Conservation (phyloP, 2,797 vertebrate species). For the Enteromius paludinosus region DNA sequence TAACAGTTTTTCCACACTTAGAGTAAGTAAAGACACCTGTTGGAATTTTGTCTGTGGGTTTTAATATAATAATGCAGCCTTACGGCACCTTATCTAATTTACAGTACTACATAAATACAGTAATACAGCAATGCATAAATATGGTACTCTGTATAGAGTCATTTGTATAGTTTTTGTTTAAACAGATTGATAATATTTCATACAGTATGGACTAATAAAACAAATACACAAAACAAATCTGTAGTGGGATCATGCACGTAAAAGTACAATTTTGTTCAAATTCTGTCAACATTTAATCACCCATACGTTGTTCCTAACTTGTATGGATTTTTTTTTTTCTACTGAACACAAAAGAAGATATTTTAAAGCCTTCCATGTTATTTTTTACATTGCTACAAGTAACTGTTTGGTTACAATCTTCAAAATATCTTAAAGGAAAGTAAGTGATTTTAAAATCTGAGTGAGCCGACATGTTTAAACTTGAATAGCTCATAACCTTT, state of each 20-base stretch:
- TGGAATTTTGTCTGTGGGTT: slow-evolving; percentile 1
- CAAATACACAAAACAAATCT: background rate
- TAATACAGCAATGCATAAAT: background rate
- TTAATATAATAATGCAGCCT: background rate
- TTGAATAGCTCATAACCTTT: background rate
- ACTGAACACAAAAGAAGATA: background rate
- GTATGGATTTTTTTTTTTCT: background rate
- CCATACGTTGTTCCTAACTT: background rate
- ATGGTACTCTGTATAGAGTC: background rate
- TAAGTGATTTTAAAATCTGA: background rate
- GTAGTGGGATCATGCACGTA: background rate
- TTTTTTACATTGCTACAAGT: background rate
- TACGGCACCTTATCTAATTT: background rate
- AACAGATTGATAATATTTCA: background rate
- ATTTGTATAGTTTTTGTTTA: background rate
- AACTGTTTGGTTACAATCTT: background rate
- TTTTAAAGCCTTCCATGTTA: background rate
- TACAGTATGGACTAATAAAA: background rate
- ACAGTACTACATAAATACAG: background rate
- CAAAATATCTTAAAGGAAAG: background rate
- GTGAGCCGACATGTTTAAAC: background rate
- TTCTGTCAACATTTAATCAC: background rate
- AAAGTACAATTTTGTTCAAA: background rate
- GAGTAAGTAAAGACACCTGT: slow-evolving; percentile 30
- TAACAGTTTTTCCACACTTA: background rate